Percentiles rank a stretch among this genome's conserved stretches.
These are phyloP conservation scores for Megastigmus dorsalis DNA, from an alignment of 2,888 invertebrate genomes.

Conservation along the genomic window DNA sequence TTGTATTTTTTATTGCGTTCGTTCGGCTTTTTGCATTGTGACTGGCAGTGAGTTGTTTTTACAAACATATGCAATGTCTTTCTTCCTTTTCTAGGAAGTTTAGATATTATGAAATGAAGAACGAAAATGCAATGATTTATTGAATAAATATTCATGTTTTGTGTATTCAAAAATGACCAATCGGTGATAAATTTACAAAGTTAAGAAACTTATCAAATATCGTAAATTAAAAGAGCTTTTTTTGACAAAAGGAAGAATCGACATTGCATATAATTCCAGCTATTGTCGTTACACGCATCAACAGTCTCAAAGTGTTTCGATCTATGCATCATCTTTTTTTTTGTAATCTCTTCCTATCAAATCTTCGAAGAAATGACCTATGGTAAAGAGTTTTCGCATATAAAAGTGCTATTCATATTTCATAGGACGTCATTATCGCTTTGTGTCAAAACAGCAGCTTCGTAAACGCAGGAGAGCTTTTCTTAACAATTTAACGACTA, in stretches of 20 bases:
- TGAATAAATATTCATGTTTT: conserved; percentile 43
- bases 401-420: conserved; percentile 45
- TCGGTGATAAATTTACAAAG: conserved; percentile 42
- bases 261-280: conserved; percentile 41
- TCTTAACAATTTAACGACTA: conserved; percentile 16
- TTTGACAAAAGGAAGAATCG: conserved; percentile 46
- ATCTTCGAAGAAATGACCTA: conserved; percentile 29
- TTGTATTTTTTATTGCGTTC: conserved; percentile 34
- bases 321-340: conserved; percentile 33
- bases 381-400: conserved; percentile 29
- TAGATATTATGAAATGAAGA: not conserved
- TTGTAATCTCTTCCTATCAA: conserved; percentile 45
- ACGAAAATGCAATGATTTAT: not conserved
- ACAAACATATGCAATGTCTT: not conserved
- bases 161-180: conserved; percentile 17
- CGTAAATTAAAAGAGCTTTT: conserved; percentile 33
- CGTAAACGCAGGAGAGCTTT: conserved; percentile 32
- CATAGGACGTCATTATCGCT: conserved; percentile 43
- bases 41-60: conserved; percentile 4
- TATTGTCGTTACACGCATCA: conserved; percentile 43
- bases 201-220: conserved; percentile 41
- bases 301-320: conserved; percentile 50
- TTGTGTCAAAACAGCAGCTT: conserved; percentile 7
- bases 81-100: conserved; percentile 7
- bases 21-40: not conserved